Conservation (phyloP, 2,888 invertebrate genomes). For the Nezara viridula region DNA sequence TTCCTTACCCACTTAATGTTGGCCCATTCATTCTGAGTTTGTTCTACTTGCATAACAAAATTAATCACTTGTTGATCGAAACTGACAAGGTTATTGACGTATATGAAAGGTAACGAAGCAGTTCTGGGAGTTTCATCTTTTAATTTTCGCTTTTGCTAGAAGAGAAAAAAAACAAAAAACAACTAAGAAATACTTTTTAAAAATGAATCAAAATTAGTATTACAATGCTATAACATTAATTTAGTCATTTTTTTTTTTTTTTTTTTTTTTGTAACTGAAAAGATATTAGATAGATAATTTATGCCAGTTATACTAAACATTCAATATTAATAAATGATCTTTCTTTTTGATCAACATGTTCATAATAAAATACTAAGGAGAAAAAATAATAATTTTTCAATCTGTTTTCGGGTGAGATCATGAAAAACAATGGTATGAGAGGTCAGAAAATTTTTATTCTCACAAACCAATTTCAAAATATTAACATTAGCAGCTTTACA, state of each 20-base stretch:
- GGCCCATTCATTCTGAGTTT: slow-evolving; percentile 3
- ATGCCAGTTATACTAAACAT: no score
- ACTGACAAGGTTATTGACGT: not conserved
- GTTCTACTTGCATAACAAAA: slow-evolving; percentile 38
- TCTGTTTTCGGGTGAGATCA: not conserved
- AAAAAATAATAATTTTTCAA: not conserved
- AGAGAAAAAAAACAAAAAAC: not conserved
- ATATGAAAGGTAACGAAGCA: not conserved
- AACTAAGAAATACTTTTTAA: not conserved
- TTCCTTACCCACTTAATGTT: slow-evolving; percentile 22
- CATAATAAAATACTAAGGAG: not conserved
- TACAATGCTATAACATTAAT: not conserved
- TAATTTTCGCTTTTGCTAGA: slow-evolving; percentile 1
- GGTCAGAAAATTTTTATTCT: not conserved
- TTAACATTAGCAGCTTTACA: not conserved
- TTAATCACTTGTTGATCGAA: slow-evolving; percentile 33
- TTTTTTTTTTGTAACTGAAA: no score
- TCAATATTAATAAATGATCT: no score
- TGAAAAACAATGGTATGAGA: not conserved
- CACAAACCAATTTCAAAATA: not conserved
- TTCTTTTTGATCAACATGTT: not conserved
- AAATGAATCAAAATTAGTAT: no score
- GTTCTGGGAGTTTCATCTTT: not conserved
- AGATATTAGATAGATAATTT: no score
- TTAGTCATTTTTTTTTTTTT: no score